Conservation (phyloP, 2,888 invertebrate species). For the Tupiocoris notatus region DNA sequence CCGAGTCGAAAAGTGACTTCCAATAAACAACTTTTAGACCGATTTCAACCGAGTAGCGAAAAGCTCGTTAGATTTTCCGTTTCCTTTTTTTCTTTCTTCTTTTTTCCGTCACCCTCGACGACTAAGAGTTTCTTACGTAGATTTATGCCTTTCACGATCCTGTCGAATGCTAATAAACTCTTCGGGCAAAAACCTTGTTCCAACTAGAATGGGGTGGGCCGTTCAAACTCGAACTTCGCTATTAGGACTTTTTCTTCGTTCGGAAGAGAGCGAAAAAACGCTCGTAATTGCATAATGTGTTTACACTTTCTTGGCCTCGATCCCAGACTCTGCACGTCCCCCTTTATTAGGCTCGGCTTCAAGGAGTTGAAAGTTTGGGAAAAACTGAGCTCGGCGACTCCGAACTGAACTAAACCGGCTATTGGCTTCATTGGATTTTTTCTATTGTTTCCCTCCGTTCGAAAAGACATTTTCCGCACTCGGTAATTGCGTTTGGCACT, state of each 20-base stretch:
- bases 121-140: background rate
- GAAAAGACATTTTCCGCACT: background rate
- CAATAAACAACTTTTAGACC: conserved; percentile 2
- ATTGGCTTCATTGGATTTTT: background rate
- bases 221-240: background rate
- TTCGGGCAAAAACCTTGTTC: background rate
- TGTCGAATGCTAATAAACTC: conserved; percentile 2
- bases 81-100: background rate
- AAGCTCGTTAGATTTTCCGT: background rate
- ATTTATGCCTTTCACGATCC: conserved; percentile 11
- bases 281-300: conserved; percentile 39
- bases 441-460: background rate
- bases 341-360: background rate
- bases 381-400: background rate
- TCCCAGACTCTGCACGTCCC: background rate
- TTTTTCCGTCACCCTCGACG: background rate
- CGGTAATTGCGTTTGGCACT: background rate
- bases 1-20: conserved; percentile 2
- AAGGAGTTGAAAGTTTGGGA: background rate
- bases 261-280: background rate
- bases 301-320: conserved; percentile 19
- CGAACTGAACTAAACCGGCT: too few species aligned
- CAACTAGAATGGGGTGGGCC: background rate
- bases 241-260: background rate
- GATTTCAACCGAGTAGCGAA: too few species aligned